Conservation (phyloP, 2,797 vertebrate species). For the Chelmon rostratus region DNA sequence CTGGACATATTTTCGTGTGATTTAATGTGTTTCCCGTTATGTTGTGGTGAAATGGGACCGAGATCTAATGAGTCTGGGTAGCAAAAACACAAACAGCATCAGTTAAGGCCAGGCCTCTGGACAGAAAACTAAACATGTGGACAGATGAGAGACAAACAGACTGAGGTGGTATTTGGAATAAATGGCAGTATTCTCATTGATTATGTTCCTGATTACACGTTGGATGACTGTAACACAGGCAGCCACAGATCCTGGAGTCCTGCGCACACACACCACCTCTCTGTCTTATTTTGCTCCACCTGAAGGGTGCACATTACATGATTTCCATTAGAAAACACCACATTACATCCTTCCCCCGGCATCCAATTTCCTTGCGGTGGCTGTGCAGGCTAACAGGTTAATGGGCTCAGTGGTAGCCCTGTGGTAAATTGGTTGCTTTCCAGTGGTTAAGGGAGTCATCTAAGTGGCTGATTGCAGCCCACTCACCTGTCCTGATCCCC, state of each 20-base stretch:
- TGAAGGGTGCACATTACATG: slow-evolving; percentile 44
- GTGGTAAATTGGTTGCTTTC: slow-evolving; percentile 68
- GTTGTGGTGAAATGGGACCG: slow-evolving; percentile 14
- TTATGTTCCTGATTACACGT: slow-evolving; percentile 36
- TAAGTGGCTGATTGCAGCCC: slow-evolving; percentile 70
- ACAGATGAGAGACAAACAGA: slow-evolving; percentile 51
- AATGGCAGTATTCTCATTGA: slow-evolving; percentile 28
- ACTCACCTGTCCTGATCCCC: slow-evolving; percentile 70
- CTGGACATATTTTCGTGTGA: slow-evolving; percentile 63
- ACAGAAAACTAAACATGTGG: slow-evolving; percentile 53
- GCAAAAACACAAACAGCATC: slow-evolving; percentile 46
- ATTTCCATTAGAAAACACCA: slow-evolving; percentile 57
- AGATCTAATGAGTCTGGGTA: slow-evolving; percentile 66
- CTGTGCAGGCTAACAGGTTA: slow-evolving; percentile 61
- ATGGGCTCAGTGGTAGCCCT: slow-evolving; percentile 66
- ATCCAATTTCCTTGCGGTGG: slow-evolving; percentile 63
- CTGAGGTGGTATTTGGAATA: slow-evolving; percentile 22
- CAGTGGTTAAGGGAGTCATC: slow-evolving; percentile 75
- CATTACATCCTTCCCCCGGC: slow-evolving; percentile 57
- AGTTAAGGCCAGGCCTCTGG: slow-evolving; percentile 37
- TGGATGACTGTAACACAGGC: slow-evolving; percentile 16
- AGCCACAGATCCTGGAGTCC: neutral
- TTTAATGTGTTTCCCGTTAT: slow-evolving; percentile 49
- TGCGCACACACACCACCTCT: neutral
- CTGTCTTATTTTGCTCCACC: slow-evolving; percentile 46